A percentile compares a stretch with the other conserved stretches of the same genome.
Evolutionary conservation across 2,113 vertebrate species (phyloP).

Genomic region (Regulus satrapa): DNA sequence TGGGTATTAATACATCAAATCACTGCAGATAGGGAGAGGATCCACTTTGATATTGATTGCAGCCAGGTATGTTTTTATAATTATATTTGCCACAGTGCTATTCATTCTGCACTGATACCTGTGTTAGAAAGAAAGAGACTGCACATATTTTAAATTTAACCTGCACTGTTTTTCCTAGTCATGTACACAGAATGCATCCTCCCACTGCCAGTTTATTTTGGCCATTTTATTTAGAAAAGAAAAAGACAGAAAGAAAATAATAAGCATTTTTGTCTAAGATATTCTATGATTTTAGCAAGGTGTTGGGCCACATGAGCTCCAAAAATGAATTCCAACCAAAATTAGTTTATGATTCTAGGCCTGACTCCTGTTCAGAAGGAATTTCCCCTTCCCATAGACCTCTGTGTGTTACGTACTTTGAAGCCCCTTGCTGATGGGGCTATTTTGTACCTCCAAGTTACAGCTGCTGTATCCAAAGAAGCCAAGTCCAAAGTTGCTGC

Average conservation of each 20-base stretch:
- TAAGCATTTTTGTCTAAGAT: background rate
- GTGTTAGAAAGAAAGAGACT: background rate
- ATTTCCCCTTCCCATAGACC: background rate
- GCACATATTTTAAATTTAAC: background rate
- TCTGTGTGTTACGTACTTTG: background rate
- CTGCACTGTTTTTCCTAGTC: background rate
- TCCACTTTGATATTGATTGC: background rate
- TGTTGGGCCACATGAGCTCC: background rate
- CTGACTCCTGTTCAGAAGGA: background rate
- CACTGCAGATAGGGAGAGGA: background rate
- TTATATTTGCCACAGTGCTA: background rate
- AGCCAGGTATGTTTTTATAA: background rate
- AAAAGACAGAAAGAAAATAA: background rate
- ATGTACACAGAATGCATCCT: background rate
- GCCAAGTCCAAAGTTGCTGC: background rate
- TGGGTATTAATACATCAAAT: background rate
- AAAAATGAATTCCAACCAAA: background rate
- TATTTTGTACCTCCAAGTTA: background rate
- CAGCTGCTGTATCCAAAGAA: background rate
- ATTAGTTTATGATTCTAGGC: background rate
- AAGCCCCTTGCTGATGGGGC: background rate
- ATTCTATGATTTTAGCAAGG: background rate
- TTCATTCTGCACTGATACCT: background rate
- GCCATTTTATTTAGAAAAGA: background rate
- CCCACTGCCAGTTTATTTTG: background rate